phyloP scores from a whole-genome alignment of 2,113 vertebrate genomes.

The Microcebus lehilahytsara region DNA sequence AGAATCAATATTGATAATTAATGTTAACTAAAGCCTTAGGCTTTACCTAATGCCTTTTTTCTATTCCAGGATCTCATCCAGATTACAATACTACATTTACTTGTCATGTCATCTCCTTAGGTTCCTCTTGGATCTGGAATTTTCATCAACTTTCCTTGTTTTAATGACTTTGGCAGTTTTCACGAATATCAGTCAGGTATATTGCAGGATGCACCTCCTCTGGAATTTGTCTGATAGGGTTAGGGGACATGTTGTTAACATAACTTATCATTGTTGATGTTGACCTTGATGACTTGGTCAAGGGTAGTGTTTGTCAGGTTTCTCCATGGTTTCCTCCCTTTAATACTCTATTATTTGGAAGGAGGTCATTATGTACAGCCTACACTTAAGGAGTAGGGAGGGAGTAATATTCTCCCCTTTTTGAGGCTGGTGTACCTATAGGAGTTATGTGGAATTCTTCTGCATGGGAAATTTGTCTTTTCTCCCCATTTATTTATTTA shows the following conservation, averaged over 20 bases:
- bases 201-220: background rate
- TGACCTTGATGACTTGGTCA: background rate
- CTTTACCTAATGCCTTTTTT: background rate
- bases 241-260: background rate
- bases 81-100: background rate
- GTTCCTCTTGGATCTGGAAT: background rate
- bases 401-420: background rate
- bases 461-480: background rate
- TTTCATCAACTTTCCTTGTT: background rate
- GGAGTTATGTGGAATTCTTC: background rate
- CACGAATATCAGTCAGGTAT: fast-evolving
- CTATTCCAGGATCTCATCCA: background rate
- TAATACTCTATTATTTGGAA: background rate
- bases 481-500: background rate
- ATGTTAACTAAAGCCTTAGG: background rate
- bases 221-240: background rate
- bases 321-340: background rate
- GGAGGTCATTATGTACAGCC: background rate
- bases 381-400: background rate
- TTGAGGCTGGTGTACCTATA: background rate
- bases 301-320: background rate
- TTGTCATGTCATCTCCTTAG: background rate
- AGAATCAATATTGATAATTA: background rate
- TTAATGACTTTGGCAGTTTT: background rate
- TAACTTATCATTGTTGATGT: background rate